Base-by-base conservation (phyloP, 2,888 invertebrate genomes). In the Phaonia tiefii region DNA sequence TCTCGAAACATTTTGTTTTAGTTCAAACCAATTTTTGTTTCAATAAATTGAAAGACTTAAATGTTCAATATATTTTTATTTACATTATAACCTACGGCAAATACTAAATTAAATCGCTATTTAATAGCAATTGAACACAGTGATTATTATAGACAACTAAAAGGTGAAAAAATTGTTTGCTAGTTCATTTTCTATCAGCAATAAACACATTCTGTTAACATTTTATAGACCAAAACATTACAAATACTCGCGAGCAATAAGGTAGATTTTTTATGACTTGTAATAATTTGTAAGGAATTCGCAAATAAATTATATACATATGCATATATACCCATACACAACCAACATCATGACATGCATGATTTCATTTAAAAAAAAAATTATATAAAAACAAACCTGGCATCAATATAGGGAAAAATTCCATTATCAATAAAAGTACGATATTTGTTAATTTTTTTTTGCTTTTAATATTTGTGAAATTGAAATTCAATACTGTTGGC, bases 401-500 rank as follows among this genome's bases (percentile, higher is more conserved):
- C 58, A 58, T 4, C 10, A 49, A 7, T 49, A 42, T 44, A 11
- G 56, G 8, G 20, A 49, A 13, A 60, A 39, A 54, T 67, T 67
- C 49, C 66, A 37, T 67, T 67, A 31, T 49, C 46, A 31, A 46
- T 49, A 31, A 26, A 49, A 49, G 8, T 7, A 65, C 10, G 26
- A 15, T 20, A 54, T 70, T 56, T 66, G 13, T 39, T 25, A 20
- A 60, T 70, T 70, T 70, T 54, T 58, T 10, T 56, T 20, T 39
- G 25, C 2, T 70, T 56, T 37, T 44, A 65, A 17, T 54, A 60
- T 69, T 72, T 73, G 56, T 77, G 51, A 26, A 26, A 26, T 42
- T 54, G 80, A 65, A 80, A 80, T 78, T 81, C 44, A 81, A 81
- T 81, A 81, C 72, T 44, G n/a, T 81, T 81, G 81, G 44, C 81